Conservation (phyloP, 1,140 invertebrate species). For the Saccostrea echinata region DNA sequence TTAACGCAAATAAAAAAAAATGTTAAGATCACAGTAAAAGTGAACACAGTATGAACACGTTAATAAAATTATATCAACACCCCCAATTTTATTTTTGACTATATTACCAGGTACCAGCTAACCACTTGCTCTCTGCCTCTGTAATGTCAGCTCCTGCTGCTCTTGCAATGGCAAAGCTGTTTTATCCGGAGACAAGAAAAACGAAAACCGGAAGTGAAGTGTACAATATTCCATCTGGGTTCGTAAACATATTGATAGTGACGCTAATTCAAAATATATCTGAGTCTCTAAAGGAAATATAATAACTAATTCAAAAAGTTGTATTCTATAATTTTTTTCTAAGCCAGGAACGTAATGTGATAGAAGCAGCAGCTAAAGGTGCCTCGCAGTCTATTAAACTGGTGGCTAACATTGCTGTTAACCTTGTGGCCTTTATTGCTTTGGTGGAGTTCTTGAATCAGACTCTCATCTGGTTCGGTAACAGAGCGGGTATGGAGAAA, state of each 20-base stretch:
- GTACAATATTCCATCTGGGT: conserved; percentile 66
- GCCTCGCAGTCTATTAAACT: conserved; percentile 89
- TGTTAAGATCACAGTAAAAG: too few species aligned
- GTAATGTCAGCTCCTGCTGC: conserved; percentile 97
- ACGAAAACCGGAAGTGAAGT: conserved; percentile 61
- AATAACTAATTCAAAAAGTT: too few species aligned
- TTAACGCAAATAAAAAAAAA: too few species aligned
- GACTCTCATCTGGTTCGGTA: conserved; percentile 88
- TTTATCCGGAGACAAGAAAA: conserved; percentile 88
- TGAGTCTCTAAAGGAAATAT: too few species aligned
- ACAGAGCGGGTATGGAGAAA: conserved; percentile 84
- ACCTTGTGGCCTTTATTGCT: conserved; percentile 93
- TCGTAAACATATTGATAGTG: too few species aligned
- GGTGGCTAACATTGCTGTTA: conserved; percentile 92
- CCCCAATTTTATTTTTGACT: background rate
- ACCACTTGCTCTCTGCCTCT: conserved; percentile 89
- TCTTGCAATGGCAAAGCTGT: conserved; percentile 91
- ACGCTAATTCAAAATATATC: too few species aligned
- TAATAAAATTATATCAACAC: too few species aligned
- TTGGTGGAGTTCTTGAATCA: conserved; percentile 91
- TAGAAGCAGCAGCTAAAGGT: conserved; percentile 93
- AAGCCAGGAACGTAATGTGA: conserved; percentile 87
- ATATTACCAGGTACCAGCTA: conserved; percentile 78
- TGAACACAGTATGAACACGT: too few species aligned
- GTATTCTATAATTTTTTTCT: too few species aligned